Evolutionary conservation across 2,888 invertebrate genomes (phyloP).

Genomic region (Spialia ferax): DNA sequence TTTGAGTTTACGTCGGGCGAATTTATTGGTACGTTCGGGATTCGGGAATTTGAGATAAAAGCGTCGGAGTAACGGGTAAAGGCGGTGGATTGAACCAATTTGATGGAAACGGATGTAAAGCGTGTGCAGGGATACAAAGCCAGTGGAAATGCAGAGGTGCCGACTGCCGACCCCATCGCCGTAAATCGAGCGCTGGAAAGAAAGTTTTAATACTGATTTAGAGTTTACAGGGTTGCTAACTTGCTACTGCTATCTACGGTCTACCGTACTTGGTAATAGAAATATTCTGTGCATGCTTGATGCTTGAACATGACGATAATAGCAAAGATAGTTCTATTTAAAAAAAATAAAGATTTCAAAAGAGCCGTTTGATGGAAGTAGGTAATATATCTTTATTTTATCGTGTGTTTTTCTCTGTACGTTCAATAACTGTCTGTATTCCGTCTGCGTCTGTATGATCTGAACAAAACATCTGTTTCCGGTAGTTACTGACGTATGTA

Average conservation of each 20-base stretch:
- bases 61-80: conserved; percentile 44
- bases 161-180: conserved; percentile 60
- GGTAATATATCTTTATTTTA: too few relatives aligned
- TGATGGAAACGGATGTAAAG: conserved; percentile 52
- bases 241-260: too few relatives aligned
- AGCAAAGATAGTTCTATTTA: conserved; percentile 10
- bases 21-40: conserved; percentile 32
- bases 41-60: conserved; percentile 47
- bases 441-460: too few relatives aligned
- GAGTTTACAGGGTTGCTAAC: conserved; percentile 56
- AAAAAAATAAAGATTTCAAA: not conserved
- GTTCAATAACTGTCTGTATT: too few relatives aligned
- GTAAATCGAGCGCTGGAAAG: conserved; percentile 73
- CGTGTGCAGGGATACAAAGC: conserved; percentile 45
- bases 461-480: too few relatives aligned
- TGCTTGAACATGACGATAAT: not conserved
- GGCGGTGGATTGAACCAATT: conserved; percentile 47
- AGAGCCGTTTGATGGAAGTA: too few relatives aligned
- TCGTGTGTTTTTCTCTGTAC: not conserved
- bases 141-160: conserved; percentile 57
- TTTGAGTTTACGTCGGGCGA: conserved; percentile 39
- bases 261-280: conserved; percentile 44
- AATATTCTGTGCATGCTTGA: conserved; percentile 37
- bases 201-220: conserved; percentile 80
- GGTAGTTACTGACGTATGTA: too few relatives aligned